These are phyloP conservation scores for Octodonta nipae DNA, from an alignment of 2,888 invertebrate species.

Conservation along the genomic window DNA sequence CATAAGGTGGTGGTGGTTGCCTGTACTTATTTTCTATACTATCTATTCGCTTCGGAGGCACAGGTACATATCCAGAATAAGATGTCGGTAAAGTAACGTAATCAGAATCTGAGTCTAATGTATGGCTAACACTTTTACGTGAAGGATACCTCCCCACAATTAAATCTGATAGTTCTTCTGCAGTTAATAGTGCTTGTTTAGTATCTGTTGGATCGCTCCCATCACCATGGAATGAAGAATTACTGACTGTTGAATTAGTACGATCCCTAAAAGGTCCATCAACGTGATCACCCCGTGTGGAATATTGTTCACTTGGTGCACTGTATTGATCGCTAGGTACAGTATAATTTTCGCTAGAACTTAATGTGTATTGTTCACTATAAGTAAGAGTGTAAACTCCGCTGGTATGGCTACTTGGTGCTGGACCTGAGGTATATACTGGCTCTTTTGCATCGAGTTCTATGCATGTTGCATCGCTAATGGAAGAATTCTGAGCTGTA, in stretches of 20 bases:
- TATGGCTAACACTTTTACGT: constrained; percentile 67
- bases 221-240: constrained; percentile 72
- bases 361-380: constrained; percentile 38
- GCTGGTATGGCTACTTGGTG: constrained; percentile 69
- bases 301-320: constrained; percentile 25
- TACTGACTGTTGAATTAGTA: constrained; percentile 68
- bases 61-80: constrained; percentile 43
- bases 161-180: constrained; percentile 69
- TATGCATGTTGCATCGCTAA: constrained; percentile 59
- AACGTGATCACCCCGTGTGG: constrained; percentile 29
- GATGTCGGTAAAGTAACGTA: constrained; percentile 63
- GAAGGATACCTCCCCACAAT: constrained; percentile 72
- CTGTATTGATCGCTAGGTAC: constrained; percentile 27
- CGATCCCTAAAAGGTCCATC: constrained; percentile 47
- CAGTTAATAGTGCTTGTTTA: constrained; percentile 61
- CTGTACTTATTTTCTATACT: constrained; percentile 39
- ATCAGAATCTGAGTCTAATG: constrained; percentile 78
- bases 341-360: constrained; percentile 29
- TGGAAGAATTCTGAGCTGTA: constrained; percentile 71
- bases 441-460: constrained; percentile 44
- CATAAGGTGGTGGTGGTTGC: constrained; percentile 38
- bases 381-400: constrained; percentile 73
- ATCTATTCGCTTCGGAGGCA: constrained; percentile 57
- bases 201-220: constrained; percentile 79
- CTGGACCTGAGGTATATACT: constrained; percentile 46